Evolutionary conservation across 2,888 invertebrate species (phyloP).

Genomic region (Chloromyia formosa): DNA sequence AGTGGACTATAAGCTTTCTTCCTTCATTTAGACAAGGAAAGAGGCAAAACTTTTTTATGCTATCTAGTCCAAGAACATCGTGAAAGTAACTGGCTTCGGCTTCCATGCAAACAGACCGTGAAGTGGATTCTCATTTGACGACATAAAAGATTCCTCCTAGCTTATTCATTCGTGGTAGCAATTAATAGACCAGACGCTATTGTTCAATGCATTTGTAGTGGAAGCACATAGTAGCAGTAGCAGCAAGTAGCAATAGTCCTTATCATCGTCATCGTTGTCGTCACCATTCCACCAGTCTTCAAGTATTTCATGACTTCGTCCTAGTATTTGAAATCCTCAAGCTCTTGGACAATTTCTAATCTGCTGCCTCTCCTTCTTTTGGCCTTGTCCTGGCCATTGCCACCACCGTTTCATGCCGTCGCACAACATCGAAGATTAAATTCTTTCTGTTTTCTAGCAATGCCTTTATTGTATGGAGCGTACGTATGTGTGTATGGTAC

Average conservation of each 20-base stretch:
- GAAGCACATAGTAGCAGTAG: slow-evolving; percentile 4
- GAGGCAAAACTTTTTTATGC: slow-evolving; percentile 17
- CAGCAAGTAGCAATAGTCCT: not conserved
- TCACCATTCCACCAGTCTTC: slow-evolving; percentile 4
- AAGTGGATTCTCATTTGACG: slow-evolving; percentile 42
- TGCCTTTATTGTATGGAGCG: not conserved
- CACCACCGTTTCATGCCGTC: slow-evolving; percentile 2
- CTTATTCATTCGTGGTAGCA: slow-evolving; percentile 47
- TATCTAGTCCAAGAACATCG: slow-evolving; percentile 3
- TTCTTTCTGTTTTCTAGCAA: slow-evolving; percentile 35
- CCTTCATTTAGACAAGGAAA: not conserved
- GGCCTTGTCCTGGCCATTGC: slow-evolving; percentile 19
- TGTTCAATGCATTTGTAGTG: slow-evolving; percentile 31
- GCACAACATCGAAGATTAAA: slow-evolving; percentile 42
- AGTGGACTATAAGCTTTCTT: not conserved
- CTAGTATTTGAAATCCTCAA: not conserved
- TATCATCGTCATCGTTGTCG: not conserved
- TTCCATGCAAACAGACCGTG: slow-evolving; percentile 43
- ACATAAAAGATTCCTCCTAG: slow-evolving; percentile 41
- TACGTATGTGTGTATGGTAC: not conserved
- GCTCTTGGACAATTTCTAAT: slow-evolving; percentile 38
- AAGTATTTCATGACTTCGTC: slow-evolving; percentile 5
- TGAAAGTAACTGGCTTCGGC: slow-evolving; percentile 39
- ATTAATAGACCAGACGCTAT: slow-evolving; percentile 49
- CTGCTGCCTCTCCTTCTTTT: slow-evolving; percentile 25